These are phyloP conservation scores for Mesoclemmys tuberculata DNA, from an alignment of 2,113 vertebrate genomes.

Conservation along the genomic window DNA sequence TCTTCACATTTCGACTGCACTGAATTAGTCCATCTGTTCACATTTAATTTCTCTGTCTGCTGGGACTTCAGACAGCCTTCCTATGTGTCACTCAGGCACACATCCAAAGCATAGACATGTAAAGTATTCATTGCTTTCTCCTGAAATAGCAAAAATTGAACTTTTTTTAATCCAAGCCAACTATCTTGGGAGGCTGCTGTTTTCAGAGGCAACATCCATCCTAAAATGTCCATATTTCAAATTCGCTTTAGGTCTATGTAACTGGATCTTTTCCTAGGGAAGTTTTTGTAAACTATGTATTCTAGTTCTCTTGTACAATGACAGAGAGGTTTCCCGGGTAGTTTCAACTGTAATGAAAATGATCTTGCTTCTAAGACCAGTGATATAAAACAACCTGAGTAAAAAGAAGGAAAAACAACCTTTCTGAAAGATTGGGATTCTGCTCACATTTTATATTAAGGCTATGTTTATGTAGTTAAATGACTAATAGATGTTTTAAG, in stretches of 20 bases:
- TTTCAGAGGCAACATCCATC: slow-evolving; percentile 11
- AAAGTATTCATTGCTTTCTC: slow-evolving; percentile 20
- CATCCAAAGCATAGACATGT: slow-evolving; percentile 16
- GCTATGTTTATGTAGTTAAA: not conserved
- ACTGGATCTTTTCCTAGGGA: not conserved
- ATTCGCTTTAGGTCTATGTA: not conserved
- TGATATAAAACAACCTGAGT: not conserved
- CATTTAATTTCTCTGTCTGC: slow-evolving; percentile 61
- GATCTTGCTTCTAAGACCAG: not conserved
- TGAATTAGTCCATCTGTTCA: slow-evolving; percentile 64
- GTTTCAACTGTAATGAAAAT: not conserved
- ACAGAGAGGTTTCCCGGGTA: not conserved
- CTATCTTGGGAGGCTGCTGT: not conserved
- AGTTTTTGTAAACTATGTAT: not conserved
- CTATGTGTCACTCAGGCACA: not conserved
- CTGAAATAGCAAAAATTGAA: slow-evolving; percentile 33
- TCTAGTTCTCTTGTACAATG: not conserved
- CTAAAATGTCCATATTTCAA: not conserved
- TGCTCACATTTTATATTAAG: not conserved
- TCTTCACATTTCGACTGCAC: slow-evolving; percentile 39
- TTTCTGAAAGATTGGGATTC: not conserved
- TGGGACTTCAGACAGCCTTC: slow-evolving; percentile 42
- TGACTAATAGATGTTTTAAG: not conserved
- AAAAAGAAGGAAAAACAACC: not conserved
- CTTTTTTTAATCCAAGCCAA: not conserved